A percentile compares a stretch with the other conserved stretches of the same genome.
These are phyloP conservation scores for Gerris buenoi DNA, from an alignment of 1,140 invertebrate genomes.

Conservation along the genomic window DNA sequence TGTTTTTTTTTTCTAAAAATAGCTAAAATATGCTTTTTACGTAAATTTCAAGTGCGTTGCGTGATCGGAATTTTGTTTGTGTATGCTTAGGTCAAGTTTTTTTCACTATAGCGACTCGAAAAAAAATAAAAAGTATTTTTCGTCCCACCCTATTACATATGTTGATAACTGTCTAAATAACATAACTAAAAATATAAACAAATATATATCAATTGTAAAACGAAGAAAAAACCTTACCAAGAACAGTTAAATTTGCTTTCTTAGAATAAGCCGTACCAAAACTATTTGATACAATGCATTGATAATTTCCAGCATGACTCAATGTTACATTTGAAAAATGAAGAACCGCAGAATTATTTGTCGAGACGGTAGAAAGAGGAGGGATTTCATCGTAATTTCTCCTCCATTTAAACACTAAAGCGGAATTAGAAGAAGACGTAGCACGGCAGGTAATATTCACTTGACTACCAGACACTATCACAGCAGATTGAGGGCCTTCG, in stretches of 20 bases:
- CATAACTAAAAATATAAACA: too few species aligned
- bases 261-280: constrained; percentile 80
- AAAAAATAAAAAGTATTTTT: too few species aligned
- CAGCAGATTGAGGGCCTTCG: constrained; percentile 60
- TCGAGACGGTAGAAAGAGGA: constrained; percentile 15
- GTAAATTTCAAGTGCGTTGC: too few species aligned
- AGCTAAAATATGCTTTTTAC: too few species aligned
- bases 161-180: constrained; percentile 3
- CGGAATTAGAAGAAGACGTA: constrained; percentile 40
- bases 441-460: constrained; percentile 66
- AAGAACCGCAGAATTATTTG: constrained; percentile 42
- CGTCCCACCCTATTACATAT: not conserved
- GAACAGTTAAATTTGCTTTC: constrained; percentile 70
- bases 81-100: too few species aligned
- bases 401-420: constrained; percentile 70
- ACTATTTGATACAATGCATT: constrained; percentile 79
- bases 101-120: too few species aligned
- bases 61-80: too few species aligned
- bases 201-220: not conserved
- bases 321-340: constrained; percentile 55
- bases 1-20: not conserved
- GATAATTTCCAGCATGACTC: constrained; percentile 69
- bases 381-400: constrained; percentile 67
- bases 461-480: constrained; percentile 71
- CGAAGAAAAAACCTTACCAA: constrained; percentile 38